Conservation (phyloP, 1,140 invertebrate species). For the Orchestia grillus region DNA sequence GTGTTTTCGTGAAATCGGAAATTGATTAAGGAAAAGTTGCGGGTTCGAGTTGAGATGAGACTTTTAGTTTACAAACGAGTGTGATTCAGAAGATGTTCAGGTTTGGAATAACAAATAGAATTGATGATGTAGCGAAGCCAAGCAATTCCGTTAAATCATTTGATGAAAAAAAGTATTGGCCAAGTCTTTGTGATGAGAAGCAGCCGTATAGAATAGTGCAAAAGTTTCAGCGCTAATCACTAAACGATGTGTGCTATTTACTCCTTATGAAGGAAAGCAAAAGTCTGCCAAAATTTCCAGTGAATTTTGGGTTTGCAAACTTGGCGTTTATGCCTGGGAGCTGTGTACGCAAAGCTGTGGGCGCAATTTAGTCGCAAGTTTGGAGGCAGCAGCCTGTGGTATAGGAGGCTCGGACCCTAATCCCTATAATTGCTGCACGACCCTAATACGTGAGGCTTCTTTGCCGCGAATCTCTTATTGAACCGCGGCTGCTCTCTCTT, state of each 20-base stretch:
- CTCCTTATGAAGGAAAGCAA: background rate
- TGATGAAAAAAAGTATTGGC: background rate
- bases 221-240: background rate
- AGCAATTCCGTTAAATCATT: background rate
- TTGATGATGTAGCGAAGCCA: background rate
- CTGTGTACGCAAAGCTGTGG: background rate
- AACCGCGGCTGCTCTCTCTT: background rate
- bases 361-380: conserved; percentile 43
- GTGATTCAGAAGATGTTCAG: background rate
- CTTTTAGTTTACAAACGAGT: background rate
- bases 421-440: conserved; percentile 43
- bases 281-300: background rate
- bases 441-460: conserved; percentile 35
- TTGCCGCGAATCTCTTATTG: conserved; percentile 41
- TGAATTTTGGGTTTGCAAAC: background rate
- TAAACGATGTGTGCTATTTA: background rate
- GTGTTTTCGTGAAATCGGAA: background rate
- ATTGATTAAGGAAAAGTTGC: background rate
- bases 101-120: background rate
- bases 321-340: background rate
- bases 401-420: background rate
- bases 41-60: background rate
- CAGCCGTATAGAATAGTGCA: background rate
- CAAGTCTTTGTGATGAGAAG: background rate
- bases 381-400: background rate